These are phyloP conservation scores for Stomatorhinus walkeri DNA, from an alignment of 2,797 vertebrate species.

Conservation along the genomic window DNA sequence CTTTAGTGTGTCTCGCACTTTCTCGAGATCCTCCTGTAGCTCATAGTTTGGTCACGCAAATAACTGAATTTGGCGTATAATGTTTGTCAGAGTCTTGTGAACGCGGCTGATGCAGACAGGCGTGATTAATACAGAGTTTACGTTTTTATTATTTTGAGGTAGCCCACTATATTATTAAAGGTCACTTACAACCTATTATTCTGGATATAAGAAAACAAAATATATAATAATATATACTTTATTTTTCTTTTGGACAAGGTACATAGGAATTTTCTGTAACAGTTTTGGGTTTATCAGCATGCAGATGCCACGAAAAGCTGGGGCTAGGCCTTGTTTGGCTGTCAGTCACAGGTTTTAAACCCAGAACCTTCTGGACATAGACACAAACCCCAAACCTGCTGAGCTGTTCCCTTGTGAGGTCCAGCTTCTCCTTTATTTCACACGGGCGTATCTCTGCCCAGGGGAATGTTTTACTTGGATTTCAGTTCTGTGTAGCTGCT, in stretches of 20 bases:
- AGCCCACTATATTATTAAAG: neutral
- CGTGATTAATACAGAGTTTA: neutral
- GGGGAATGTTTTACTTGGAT: neutral
- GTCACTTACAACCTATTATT: neutral
- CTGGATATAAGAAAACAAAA: too few species aligned
- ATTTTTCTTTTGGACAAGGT: neutral
- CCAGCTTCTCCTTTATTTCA: neutral
- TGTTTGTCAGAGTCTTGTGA: neutral
- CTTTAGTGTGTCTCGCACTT: neutral
- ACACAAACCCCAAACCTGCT: neutral
- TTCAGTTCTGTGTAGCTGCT: neutral
- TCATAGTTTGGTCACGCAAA: neutral
- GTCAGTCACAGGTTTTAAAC: neutral
- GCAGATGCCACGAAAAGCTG: neutral
- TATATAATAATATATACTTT: too few species aligned
- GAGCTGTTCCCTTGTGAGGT: neutral
- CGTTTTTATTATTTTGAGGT: neutral
- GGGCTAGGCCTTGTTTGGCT: neutral
- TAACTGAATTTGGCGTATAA: neutral
- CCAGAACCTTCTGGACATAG: neutral
- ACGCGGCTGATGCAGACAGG: neutral
- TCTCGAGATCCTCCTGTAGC: neutral
- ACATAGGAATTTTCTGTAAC: neutral
- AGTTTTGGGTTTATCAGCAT: neutral
- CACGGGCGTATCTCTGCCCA: neutral